Evolutionary conservation across 2,113 vertebrate genomes (phyloP).

Genomic region (Hypomesus transpacificus): DNA sequence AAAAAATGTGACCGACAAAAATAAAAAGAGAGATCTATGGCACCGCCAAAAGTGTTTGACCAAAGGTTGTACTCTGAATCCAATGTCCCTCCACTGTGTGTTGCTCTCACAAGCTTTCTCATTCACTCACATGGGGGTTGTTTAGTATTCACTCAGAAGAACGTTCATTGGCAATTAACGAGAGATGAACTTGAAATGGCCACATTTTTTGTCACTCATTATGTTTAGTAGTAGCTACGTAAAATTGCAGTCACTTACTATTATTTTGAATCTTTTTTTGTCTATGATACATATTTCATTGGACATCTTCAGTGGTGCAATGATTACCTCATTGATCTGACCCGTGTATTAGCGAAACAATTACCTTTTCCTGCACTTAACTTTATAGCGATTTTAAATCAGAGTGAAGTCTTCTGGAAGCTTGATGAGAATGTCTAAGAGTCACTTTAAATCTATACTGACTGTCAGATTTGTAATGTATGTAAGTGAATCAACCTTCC

Average conservation of each 20-base stretch:
- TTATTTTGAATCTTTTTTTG: no score
- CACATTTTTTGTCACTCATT: conserved; percentile 12
- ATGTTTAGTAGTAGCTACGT: no score
- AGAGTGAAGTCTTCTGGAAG: conserved; percentile 57
- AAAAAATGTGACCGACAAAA: conserved; percentile 32
- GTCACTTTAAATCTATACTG: conserved; percentile 59
- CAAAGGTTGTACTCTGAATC: conserved; percentile 9
- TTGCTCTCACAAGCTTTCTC: conserved; percentile 8
- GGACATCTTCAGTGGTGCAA: conserved; percentile 51
- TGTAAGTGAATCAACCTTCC: not conserved
- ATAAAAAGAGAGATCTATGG: conserved; percentile 1
- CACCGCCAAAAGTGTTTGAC: conserved; percentile 18
- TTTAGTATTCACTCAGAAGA: not conserved
- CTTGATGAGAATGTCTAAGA: conserved; percentile 59
- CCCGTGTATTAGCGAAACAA: conserved; percentile 65
- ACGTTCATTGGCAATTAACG: conserved; percentile 17
- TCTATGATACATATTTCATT: conserved; percentile 29
- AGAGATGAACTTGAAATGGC: conserved; percentile 46
- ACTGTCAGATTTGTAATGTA: conserved; percentile 33
- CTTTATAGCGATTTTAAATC: conserved; percentile 66
- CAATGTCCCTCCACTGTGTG: not conserved
- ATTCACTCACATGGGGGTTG: not conserved
- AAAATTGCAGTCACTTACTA: not conserved
- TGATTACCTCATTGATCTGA: conserved; percentile 63
- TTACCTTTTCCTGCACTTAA: conserved; percentile 64